Evolutionary conservation across 2,797 vertebrate genomes (phyloP).

Genomic region (Bradypodion ventrale): DNA sequence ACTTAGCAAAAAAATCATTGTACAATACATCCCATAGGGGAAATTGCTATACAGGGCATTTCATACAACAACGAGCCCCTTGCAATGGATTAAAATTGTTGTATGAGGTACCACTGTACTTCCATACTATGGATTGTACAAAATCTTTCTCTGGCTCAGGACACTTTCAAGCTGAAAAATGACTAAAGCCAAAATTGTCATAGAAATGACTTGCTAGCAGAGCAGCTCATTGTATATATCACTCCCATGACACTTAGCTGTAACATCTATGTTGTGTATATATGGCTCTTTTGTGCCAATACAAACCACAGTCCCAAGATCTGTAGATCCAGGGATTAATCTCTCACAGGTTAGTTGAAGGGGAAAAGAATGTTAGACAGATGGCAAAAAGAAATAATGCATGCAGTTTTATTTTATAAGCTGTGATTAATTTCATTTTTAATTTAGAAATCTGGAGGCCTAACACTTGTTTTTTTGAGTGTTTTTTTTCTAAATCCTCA

Average conservation of each 20-base stretch:
- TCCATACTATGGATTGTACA: background rate
- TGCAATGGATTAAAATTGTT: no score
- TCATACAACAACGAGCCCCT: no score
- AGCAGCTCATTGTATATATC: background rate
- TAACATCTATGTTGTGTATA: background rate
- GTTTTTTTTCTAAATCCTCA: constrained; percentile 16
- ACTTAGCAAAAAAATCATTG: no score
- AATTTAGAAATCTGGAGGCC: constrained; percentile 46
- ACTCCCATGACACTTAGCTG: constrained; percentile 21
- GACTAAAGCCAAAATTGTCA: constrained; percentile 30
- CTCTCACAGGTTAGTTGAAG: constrained; percentile 39
- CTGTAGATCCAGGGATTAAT: constrained; percentile 40
- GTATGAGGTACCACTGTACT: no score
- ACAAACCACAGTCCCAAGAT: constrained; percentile 24
- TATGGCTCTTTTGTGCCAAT: constrained; percentile 36
- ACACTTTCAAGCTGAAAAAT: background rate
- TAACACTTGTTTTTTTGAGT: constrained; percentile 32
- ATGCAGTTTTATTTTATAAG: constrained; percentile 53
- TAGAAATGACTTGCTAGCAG: constrained; percentile 32
- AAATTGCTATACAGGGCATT: no score
- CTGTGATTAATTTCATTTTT: constrained; percentile 60
- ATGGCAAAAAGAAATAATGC: constrained; percentile 53
- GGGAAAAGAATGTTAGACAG: constrained; percentile 39
- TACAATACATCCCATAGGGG: no score
- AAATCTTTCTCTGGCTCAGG: background rate